A percentile compares a stretch with the other conserved stretches of the same genome.
phyloP scores from a whole-genome alignment of 2,888 invertebrate genomes.

The Drosophila atripex region DNA sequence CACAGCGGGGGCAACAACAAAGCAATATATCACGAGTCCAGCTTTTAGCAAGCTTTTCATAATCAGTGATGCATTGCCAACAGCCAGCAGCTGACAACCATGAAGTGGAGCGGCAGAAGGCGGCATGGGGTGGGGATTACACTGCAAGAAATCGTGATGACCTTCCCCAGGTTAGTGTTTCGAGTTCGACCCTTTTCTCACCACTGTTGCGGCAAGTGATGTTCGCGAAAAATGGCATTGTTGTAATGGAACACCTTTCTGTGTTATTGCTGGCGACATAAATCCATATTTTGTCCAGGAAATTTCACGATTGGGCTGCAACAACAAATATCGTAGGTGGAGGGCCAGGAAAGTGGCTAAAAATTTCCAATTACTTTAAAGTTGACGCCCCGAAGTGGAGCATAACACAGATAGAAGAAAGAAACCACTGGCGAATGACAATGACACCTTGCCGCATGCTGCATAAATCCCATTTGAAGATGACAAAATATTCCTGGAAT shows the following conservation, averaged over 20 bases:
- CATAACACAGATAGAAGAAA: background rate
- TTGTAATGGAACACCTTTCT: background rate
- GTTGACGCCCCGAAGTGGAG: conserved; percentile 46
- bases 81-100: conserved; percentile 58
- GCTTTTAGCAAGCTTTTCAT: conserved; percentile 80
- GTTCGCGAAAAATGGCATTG: conserved; percentile 64
- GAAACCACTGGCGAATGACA: conserved; percentile 24
- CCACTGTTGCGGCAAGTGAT: too few relatives aligned
- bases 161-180: background rate
- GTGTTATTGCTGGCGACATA: conserved; percentile 57
- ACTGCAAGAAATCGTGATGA: background rate
- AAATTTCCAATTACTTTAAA: conserved; percentile 74
- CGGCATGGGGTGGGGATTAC: background rate
- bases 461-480: conserved; percentile 74
- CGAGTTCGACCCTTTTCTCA: too few relatives aligned
- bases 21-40: conserved; percentile 77
- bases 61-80: conserved; percentile 79
- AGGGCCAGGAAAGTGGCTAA: conserved; percentile 64
- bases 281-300: conserved; percentile 76
- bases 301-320: conserved; percentile 70
- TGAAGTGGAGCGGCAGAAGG: conserved; percentile 41
- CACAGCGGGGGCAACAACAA: conserved; percentile 49
- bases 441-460: conserved; percentile 42
- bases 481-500: conserved; percentile 67
- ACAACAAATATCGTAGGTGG: conserved; percentile 43